A percentile compares a stretch with the other conserved stretches of the same genome.
Conservation (phyloP, 2,113 vertebrate species). For the Ctenodactylus gundi region DNA sequence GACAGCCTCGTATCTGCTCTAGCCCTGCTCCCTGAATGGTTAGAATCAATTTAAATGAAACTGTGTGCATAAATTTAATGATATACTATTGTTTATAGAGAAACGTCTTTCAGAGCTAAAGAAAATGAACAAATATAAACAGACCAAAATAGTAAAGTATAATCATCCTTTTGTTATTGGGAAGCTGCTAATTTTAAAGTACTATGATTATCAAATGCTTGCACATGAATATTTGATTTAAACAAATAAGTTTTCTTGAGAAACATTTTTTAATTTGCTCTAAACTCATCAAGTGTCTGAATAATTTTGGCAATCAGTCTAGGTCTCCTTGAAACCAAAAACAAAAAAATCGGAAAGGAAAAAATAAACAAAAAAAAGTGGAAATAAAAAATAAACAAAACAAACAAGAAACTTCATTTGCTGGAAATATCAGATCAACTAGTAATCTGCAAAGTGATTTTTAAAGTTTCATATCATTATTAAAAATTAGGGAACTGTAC, state of each 20-base stretch:
- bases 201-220: not conserved
- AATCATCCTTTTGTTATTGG: constrained; percentile 61
- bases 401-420: no score
- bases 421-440: not conserved
- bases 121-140: not conserved
- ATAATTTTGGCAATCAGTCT: not conserved
- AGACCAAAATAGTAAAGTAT: constrained; percentile 57
- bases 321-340: not conserved
- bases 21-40: constrained; percentile 22
- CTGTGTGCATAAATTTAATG: constrained; percentile 75
- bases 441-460: not conserved
- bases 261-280: constrained; percentile 17
- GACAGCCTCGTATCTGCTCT: not conserved
- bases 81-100: constrained; percentile 72
- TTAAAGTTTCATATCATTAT: not conserved
- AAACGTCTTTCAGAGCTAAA: constrained; percentile 55
- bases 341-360: no score
- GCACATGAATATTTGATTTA: not conserved
- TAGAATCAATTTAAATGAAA: constrained; percentile 77
- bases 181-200: not conserved
- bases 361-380: no score
- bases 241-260: not conserved
- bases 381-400: no score
- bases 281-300: not conserved
- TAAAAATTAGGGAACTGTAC: not conserved